phyloP scores from a whole-genome alignment of 2,797 vertebrate species.

The Danio choprae region DNA sequence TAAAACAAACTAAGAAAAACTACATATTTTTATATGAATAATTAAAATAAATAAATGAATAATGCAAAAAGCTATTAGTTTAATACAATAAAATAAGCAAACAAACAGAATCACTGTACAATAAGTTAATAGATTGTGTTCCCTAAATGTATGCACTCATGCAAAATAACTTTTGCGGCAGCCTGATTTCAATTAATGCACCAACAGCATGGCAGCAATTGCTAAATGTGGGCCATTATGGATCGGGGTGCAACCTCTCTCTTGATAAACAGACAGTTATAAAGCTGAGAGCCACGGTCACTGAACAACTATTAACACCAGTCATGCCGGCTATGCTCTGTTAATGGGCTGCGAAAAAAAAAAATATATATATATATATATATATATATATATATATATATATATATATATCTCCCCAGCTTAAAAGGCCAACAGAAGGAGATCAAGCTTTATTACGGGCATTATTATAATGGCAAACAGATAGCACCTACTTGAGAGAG shows the following conservation, averaged over 20 bases:
- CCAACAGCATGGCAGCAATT: conserved; percentile 81
- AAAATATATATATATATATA: no score
- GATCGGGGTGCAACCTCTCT: conserved; percentile 78
- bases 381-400: no score
- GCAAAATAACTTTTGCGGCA: conserved; percentile 86
- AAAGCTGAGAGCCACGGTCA: conserved; percentile 39
- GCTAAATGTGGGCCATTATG: conserved; percentile 73
- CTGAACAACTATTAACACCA: conserved; percentile 61
- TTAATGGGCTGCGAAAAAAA: conserved; percentile 55
- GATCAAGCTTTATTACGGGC: conserved; percentile 52
- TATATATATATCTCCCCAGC: conserved; percentile 44
- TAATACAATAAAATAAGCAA: no score
- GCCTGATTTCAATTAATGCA: conserved; percentile 87
- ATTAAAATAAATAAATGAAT: not conserved
- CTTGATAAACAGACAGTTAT: conserved; percentile 73
- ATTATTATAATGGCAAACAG: conserved; percentile 36
- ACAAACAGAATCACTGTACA: no score
- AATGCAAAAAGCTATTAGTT: no score
- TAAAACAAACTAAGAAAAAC: no score
- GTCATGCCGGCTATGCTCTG: conserved; percentile 57
- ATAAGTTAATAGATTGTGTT: conserved; percentile 65
- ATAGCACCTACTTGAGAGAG: conserved; percentile 51
- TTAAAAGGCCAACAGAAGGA: conserved; percentile 44
- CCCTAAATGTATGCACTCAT: conserved; percentile 88
- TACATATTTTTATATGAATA: no score